Conservation (phyloP, 2,797 vertebrate species). For the Saxicola maurus region DNA sequence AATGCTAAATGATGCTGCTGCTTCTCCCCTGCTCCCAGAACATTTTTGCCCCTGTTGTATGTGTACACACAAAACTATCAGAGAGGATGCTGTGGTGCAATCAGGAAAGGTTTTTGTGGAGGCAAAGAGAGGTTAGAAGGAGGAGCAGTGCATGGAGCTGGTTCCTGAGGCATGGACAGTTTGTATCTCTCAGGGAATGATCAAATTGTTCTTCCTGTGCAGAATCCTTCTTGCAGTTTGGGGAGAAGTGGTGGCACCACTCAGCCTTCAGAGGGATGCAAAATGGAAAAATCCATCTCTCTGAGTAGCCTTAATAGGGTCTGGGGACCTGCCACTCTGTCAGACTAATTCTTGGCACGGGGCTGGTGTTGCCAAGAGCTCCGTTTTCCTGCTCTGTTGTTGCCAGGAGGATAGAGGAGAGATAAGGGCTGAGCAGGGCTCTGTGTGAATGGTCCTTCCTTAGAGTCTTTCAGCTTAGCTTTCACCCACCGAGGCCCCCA, state of each 20-base stretch:
- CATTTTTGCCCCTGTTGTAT: fast-evolving
- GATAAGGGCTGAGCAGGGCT: conserved; percentile 5
- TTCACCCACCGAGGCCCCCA: neutral
- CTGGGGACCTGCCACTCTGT: neutral
- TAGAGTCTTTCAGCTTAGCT: neutral
- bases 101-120: neutral
- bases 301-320: neutral
- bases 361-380: conserved; percentile 23
- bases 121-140: neutral
- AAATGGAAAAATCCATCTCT: neutral
- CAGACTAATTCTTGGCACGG: conserved; percentile 12
- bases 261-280: neutral
- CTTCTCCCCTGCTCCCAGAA: neutral
- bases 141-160: neutral
- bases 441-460: conserved; percentile 1
- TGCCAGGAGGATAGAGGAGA: neutral
- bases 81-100: neutral
- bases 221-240: neutral
- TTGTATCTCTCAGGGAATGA: neutral
- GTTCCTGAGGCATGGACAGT: neutral
- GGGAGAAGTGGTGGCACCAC: neutral
- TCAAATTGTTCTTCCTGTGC: neutral
- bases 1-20: neutral
- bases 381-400: neutral
- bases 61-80: no score